A percentile compares a stretch with the other conserved stretches of the same genome.
phyloP scores from a whole-genome alignment of 1,140 invertebrate species.

The Bombus difficillimus region DNA sequence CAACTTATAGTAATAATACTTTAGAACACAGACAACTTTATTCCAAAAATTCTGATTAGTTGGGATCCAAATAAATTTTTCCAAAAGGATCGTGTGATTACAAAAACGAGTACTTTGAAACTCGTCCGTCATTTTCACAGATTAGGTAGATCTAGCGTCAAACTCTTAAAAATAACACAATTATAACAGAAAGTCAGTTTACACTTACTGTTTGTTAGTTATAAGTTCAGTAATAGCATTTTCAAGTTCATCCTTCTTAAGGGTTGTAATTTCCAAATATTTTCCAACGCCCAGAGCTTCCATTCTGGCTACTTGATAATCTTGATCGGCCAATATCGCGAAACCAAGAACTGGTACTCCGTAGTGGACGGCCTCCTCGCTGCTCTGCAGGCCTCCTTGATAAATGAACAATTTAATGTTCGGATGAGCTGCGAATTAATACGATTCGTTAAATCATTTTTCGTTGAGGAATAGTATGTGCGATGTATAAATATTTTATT shows the following conservation, averaged over 20 bases:
- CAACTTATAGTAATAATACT: too few species aligned
- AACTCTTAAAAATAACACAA: accelerated
- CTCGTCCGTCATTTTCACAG: accelerated
- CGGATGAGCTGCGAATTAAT: slow-evolving; percentile 73
- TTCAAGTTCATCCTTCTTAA: slow-evolving; percentile 50
- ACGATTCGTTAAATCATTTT: not conserved
- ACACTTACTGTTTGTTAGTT: slow-evolving; percentile 57
- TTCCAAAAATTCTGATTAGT: too few species aligned
- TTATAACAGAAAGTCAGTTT: not conserved
- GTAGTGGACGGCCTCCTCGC: slow-evolving; percentile 80
- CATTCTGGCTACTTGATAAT: slow-evolving; percentile 59
- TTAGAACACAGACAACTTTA: too few species aligned
- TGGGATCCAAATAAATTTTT: not conserved
- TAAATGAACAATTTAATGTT: slow-evolving; percentile 81
- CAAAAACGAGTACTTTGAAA: not conserved
- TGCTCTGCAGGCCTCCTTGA: slow-evolving; percentile 83
- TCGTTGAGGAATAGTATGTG: accelerated
- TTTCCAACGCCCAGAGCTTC: slow-evolving; percentile 60
- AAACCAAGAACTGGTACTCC: slow-evolving; percentile 81
- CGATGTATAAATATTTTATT: not conserved
- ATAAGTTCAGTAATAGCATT: slow-evolving; percentile 62
- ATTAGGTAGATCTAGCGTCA: accelerated
- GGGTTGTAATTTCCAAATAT: slow-evolving; percentile 37
- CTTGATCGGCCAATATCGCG: slow-evolving; percentile 76
- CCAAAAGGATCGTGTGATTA: not conserved